Percentiles rank a stretch among this genome's conserved stretches.
Evolutionary conservation across 2,113 vertebrate genomes (phyloP).

Genomic region (Larimichthys crocea): DNA sequence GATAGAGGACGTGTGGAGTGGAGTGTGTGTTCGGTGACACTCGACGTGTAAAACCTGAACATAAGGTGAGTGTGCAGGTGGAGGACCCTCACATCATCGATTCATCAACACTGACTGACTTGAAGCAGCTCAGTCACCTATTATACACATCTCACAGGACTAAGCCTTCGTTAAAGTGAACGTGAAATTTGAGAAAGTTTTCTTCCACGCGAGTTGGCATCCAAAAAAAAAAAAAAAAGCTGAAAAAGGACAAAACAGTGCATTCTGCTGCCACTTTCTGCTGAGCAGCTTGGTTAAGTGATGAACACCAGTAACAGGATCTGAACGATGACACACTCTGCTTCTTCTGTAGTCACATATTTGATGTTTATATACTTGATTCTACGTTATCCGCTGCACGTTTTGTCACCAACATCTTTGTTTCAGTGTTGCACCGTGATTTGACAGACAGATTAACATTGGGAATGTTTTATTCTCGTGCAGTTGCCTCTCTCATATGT

Average conservation of each 20-base stretch:
- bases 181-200: not conserved
- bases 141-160: not conserved
- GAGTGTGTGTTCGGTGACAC: not conserved
- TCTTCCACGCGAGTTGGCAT: not conserved
- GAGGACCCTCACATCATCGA: not conserved
- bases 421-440: not conserved
- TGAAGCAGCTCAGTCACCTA: not conserved
- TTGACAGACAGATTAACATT: not conserved
- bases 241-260: slow-evolving; percentile 13
- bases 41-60: not conserved
- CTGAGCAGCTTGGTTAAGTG: not conserved
- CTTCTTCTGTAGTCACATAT: not conserved
- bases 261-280: slow-evolving; percentile 33
- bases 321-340: not conserved
- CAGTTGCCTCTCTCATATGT: not conserved
- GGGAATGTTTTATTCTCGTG: not conserved
- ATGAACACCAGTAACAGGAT: not conserved
- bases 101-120: not conserved
- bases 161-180: not conserved
- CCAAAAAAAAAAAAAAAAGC: not conserved
- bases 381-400: not conserved
- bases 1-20: not conserved
- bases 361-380: not conserved
- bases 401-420: not conserved
- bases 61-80: not conserved